These are phyloP conservation scores for Tangara arthus DNA, from an alignment of 2,797 vertebrate genomes.

Conservation along the genomic window DNA sequence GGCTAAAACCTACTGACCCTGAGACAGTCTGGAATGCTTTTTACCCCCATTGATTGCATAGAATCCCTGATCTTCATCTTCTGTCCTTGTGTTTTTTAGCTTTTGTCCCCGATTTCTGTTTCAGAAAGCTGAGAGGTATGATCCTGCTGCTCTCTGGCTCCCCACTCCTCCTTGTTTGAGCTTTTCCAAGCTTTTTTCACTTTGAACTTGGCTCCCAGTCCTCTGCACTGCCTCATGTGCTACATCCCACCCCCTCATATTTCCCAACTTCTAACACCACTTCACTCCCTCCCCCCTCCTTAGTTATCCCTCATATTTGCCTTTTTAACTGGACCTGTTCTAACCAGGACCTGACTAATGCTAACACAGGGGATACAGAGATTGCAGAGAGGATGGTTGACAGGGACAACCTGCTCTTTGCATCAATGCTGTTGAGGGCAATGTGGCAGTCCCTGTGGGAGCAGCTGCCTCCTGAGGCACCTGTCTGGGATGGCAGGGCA, in stretches of 20 bases:
- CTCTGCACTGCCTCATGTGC: slow-evolving; percentile 1
- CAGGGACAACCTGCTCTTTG: neutral
- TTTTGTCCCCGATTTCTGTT: slow-evolving; percentile 77
- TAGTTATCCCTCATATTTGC: neutral
- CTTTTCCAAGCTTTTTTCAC: slow-evolving; percentile 35
- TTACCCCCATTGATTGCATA: slow-evolving; percentile 50
- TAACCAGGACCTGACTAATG: slow-evolving; percentile 11
- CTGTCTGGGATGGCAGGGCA: neutral
- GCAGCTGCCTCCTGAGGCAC: neutral
- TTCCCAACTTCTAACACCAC: slow-evolving; percentile 13
- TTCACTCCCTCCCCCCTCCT: neutral
- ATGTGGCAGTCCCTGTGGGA: neutral
- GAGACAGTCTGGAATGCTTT: slow-evolving; percentile 61
- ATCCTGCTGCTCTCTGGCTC: slow-evolving; percentile 63
- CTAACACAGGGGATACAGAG: slow-evolving; percentile 19
- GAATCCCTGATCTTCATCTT: slow-evolving; percentile 76
- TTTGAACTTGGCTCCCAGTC: slow-evolving; percentile 22
- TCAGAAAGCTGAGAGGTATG: slow-evolving; percentile 80
- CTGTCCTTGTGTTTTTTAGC: slow-evolving; percentile 79
- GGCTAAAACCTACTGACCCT: slow-evolving; percentile 55
- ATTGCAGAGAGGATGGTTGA: neutral
- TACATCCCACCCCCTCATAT: neutral
- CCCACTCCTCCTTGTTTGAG: slow-evolving; percentile 53
- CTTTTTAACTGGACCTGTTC: slow-evolving; percentile 20
- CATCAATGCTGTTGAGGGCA: neutral